A percentile compares a stretch with the other conserved stretches of the same genome.
These are phyloP conservation scores for Grus americana DNA, from an alignment of 2,113 vertebrate genomes.

Conservation along the genomic window DNA sequence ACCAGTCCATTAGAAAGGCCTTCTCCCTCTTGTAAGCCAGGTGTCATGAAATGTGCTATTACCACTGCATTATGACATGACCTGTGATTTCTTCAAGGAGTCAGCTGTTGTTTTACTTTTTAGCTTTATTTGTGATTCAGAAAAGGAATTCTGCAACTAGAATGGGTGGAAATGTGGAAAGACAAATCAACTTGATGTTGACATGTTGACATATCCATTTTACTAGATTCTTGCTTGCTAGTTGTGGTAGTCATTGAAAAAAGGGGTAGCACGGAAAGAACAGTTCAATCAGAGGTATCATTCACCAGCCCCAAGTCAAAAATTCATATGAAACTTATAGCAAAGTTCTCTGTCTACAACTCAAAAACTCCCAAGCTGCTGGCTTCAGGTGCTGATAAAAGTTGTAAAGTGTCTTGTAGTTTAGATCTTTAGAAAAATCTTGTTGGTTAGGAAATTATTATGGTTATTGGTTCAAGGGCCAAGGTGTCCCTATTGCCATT, in stretches of 20 bases:
- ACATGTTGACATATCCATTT: not conserved
- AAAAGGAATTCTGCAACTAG: not conserved
- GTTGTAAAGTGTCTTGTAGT: not conserved
- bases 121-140: not conserved
- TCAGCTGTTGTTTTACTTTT: not conserved
- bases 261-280: not conserved
- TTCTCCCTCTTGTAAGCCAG: not conserved
- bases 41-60: not conserved
- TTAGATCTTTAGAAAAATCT: not conserved
- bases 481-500: not conserved
- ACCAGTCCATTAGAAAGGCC: not conserved
- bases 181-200: not conserved
- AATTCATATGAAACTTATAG: not conserved
- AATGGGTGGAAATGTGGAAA: not conserved
- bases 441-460: not conserved
- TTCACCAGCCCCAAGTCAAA: not conserved
- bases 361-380: not conserved
- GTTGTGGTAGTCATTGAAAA: not conserved
- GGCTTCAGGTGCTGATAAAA: not conserved
- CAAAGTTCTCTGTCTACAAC: not conserved
- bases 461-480: not conserved
- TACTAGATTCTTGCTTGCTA: not conserved
- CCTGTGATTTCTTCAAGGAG: not conserved
- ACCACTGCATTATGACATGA: not conserved
- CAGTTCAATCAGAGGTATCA: not conserved